Percentiles rank a stretch among this genome's conserved stretches.
Conservation (phyloP, 2,888 invertebrate species). For the Spodoptera exigua region DNA sequence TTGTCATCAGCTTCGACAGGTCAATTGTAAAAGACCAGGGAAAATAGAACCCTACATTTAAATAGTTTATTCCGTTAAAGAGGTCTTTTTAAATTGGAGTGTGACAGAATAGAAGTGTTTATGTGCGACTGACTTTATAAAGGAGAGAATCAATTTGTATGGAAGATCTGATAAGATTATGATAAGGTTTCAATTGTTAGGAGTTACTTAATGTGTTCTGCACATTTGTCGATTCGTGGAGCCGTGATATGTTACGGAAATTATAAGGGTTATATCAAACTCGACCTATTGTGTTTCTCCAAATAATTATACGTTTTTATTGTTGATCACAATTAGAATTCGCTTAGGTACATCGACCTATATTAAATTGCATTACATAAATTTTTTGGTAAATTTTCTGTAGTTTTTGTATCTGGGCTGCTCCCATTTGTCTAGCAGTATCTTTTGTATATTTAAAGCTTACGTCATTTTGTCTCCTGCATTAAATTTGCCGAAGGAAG, state of each 20-base stretch:
- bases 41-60: slow-evolving; percentile 53
- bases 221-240: slow-evolving; percentile 54
- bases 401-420: too few relatives aligned
- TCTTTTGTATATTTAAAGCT: too few relatives aligned
- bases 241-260: slow-evolving; percentile 28
- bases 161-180: slow-evolving; percentile 62
- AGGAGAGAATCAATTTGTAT: slow-evolving; percentile 63
- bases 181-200: slow-evolving; percentile 62
- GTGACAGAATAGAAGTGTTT: slow-evolving; percentile 69
- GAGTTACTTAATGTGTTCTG: slow-evolving; percentile 62
- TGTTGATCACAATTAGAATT: neutral
- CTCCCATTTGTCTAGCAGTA: too few relatives aligned
- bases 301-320: slow-evolving; percentile 24
- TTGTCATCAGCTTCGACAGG: slow-evolving; percentile 41
- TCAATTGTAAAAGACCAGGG: slow-evolving; percentile 54
- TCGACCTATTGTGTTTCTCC: slow-evolving; percentile 15
- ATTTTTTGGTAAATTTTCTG: too few relatives aligned
- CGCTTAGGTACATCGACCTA: too few relatives aligned
- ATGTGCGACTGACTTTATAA: slow-evolving; percentile 73
- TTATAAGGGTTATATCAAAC: slow-evolving; percentile 24
- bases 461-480: too few relatives aligned
- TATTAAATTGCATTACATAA: too few relatives aligned
- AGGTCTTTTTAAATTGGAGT: slow-evolving; percentile 60
- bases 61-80: slow-evolving; percentile 46
- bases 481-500: too few relatives aligned